Evolutionary conservation across 37 sponge, comb jelly and placozoan species (phyloP).

Genomic region (Spongia lamella): DNA sequence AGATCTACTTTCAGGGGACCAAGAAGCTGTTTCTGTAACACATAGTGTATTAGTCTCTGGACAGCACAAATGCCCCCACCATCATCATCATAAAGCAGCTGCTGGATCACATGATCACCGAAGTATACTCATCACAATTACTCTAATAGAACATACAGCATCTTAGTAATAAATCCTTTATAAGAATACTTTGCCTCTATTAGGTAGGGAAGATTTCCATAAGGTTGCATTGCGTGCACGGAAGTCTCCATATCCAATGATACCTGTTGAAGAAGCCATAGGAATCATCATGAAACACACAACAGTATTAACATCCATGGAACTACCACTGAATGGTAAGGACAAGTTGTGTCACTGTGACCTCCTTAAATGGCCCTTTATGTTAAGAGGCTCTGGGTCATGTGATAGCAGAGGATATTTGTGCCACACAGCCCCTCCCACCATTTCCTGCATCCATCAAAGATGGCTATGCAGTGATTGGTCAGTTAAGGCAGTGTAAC

Average conservation of each 20-base stretch:
- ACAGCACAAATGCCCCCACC: neutral
- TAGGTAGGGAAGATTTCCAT: slow-evolving; percentile 40
- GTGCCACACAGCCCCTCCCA: slow-evolving; percentile 72
- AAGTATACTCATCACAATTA: neutral
- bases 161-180: neutral
- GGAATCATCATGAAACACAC: slow-evolving; percentile 35
- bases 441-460: slow-evolving; percentile 95
- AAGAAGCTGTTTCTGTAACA: neutral
- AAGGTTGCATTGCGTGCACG: slow-evolving; percentile 72
- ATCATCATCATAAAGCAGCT: neutral
- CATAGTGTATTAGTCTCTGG: slow-evolving; percentile 3
- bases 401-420: slow-evolving; percentile 65
- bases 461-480: slow-evolving; percentile 97
- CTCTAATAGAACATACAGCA: neutral
- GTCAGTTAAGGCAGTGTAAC: slow-evolving; percentile 13
- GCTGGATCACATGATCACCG: neutral
- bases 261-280: slow-evolving; percentile 78
- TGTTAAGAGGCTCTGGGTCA: slow-evolving; percentile 50
- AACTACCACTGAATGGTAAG: neutral
- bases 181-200: too few relatives aligned
- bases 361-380: slow-evolving; percentile 6
- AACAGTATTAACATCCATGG: neutral
- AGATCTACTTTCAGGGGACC: neutral
- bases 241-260: slow-evolving; percentile 84
- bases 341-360: neutral